A percentile compares a stretch with the other conserved stretches of the same genome.
phyloP scores from a whole-genome alignment of 2,113 vertebrate species.

The Pyrgilauda ruficollis region DNA sequence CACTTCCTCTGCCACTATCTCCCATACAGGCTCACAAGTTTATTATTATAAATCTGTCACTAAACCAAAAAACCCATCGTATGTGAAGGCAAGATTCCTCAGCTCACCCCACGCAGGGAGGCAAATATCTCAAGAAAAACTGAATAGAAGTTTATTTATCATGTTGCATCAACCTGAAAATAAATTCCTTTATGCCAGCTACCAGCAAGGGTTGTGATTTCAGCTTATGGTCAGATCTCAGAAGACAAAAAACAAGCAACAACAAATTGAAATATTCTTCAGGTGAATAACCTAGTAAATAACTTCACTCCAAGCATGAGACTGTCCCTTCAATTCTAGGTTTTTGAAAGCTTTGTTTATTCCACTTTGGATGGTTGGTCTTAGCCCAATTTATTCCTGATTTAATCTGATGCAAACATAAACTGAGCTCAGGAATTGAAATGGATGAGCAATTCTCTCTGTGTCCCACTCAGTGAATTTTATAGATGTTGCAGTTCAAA shows the following conservation, averaged over 20 bases:
- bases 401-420: neutral
- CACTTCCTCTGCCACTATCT: constrained; percentile 15
- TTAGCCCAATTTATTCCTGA: neutral
- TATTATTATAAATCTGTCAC: constrained; percentile 9
- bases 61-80: neutral
- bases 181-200: neutral
- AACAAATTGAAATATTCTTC: neutral
- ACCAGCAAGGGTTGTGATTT: neutral
- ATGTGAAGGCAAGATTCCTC: neutral
- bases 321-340: neutral
- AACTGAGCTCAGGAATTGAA: neutral
- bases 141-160: neutral
- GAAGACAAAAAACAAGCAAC: neutral
- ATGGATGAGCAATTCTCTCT: neutral
- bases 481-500: neutral
- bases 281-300: neutral
- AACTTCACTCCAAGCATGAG: neutral
- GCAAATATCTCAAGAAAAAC: neutral
- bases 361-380: neutral
- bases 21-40: neutral
- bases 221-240: neutral
- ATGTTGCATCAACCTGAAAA: neutral
- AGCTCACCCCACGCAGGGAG: neutral
- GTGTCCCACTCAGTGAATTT: neutral
- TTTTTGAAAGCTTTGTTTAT: neutral